Conservation (phyloP, 2,888 invertebrate species). For the Isotomurus palustris region DNA sequence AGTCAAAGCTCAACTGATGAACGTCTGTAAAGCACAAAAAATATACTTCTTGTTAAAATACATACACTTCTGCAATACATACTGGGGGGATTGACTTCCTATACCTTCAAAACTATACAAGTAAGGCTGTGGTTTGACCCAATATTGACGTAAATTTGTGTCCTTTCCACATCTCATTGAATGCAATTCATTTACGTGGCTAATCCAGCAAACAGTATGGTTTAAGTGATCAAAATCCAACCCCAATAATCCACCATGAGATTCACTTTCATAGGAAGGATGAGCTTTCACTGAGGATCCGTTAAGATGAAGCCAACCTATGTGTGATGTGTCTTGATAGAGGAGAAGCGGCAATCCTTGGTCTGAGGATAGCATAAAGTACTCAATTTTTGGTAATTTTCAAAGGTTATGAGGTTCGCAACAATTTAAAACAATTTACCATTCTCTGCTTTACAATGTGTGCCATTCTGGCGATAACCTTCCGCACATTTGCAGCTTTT, state of each 20-base stretch:
- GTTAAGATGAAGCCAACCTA: slow-evolving; percentile 60
- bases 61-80: too few relatives aligned
- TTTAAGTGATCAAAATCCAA: slow-evolving; percentile 66
- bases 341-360: slow-evolving; percentile 60
- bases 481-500: slow-evolving; percentile 64
- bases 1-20: slow-evolving; percentile 72
- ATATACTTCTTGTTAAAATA: too few relatives aligned
- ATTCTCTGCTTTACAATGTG: slow-evolving; percentile 37
- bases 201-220: slow-evolving; percentile 67
- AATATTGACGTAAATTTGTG: slow-evolving; percentile 60
- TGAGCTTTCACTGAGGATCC: slow-evolving; percentile 50
- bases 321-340: slow-evolving; percentile 63
- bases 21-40: too few relatives aligned
- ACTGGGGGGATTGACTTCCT: too few relatives aligned
- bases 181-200: slow-evolving; percentile 57
- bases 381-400: slow-evolving; percentile 6
- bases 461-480: slow-evolving; percentile 62
- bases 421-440: slow-evolving; percentile 7
- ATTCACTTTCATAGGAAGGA: slow-evolving; percentile 22
- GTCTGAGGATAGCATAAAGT: slow-evolving; percentile 60
- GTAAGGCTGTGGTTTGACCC: slow-evolving; percentile 58
- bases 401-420: slow-evolving; percentile 4
- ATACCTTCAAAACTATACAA: slow-evolving; percentile 63
- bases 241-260: slow-evolving; percentile 39
- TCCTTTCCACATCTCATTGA: slow-evolving; percentile 63